Percentiles rank a stretch among this genome's conserved stretches.
phyloP scores from a whole-genome alignment of 2,113 vertebrate genomes.

The Grantiella picta region DNA sequence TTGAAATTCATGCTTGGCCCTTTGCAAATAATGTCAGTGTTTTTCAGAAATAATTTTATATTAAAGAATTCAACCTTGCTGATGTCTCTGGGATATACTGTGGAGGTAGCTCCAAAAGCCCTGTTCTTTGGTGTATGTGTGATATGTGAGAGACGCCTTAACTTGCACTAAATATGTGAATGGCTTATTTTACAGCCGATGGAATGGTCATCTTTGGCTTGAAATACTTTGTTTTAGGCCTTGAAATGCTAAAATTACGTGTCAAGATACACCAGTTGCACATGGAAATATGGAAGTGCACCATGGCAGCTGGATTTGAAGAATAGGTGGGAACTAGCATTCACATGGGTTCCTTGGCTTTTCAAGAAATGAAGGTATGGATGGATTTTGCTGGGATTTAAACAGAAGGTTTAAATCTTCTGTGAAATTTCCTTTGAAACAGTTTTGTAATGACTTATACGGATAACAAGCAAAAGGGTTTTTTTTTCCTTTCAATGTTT shows the following conservation, averaged over 20 bases:
- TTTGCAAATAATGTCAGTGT: neutral
- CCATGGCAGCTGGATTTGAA: neutral
- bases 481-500: neutral
- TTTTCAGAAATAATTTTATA: neutral
- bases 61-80: neutral
- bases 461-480: rapidly evolving
- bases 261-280: neutral
- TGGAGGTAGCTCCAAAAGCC: neutral
- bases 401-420: neutral
- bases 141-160: neutral
- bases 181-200: neutral
- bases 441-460: neutral
- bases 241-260: neutral
- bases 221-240: neutral
- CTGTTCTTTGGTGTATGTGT: neutral
- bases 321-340: neutral
- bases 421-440: neutral
- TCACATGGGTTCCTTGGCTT: neutral
- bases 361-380: neutral
- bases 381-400: neutral
- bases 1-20: neutral
- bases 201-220: neutral
- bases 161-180: neutral
- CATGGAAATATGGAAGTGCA: neutral
- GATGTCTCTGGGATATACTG: neutral